Percentiles rank a stretch among this genome's conserved stretches.
phyloP scores from a whole-genome alignment of 2,113 vertebrate species.

The Forbesichthys papilliferus region DNA sequence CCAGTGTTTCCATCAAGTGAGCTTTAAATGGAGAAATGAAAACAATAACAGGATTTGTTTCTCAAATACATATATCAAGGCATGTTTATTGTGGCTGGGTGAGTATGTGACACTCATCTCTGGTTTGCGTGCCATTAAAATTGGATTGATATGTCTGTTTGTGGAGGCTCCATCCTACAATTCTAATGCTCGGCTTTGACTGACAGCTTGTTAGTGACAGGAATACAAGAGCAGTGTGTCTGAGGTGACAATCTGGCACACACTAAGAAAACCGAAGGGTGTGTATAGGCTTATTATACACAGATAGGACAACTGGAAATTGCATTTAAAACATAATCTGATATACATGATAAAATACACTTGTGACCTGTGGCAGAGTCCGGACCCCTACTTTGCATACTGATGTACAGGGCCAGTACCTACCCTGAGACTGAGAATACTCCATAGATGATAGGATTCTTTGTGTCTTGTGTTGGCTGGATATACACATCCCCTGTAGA shows the following conservation, averaged over 20 bases:
- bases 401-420: slow-evolving; percentile 52
- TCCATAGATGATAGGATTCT: slow-evolving; percentile 96
- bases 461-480: slow-evolving; percentile 95
- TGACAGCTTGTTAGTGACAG: slow-evolving; percentile 45
- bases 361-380: slow-evolving; percentile 22
- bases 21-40: slow-evolving; percentile 46
- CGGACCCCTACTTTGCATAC: no score
- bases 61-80: slow-evolving; percentile 59
- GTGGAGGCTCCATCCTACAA: slow-evolving; percentile 21
- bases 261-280: slow-evolving; percentile 8
- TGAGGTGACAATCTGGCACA: slow-evolving; percentile 15
- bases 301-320: slow-evolving; percentile 14
- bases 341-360: background rate
- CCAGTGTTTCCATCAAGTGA: slow-evolving; percentile 59
- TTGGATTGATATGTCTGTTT: slow-evolving; percentile 28
- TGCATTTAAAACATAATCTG: background rate
- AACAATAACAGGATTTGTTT: slow-evolving; percentile 58
- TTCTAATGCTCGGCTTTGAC: slow-evolving; percentile 34
- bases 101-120: slow-evolving; percentile 9
- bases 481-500: slow-evolving; percentile 93
- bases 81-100: slow-evolving; percentile 51
- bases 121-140: slow-evolving; percentile 21
- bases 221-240: slow-evolving; percentile 39
- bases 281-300: slow-evolving; percentile 33
- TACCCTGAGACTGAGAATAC: slow-evolving; percentile 96